These are phyloP conservation scores for Callorhinus ursinus DNA, from an alignment of 2,113 vertebrate species.

Conservation along the genomic window DNA sequence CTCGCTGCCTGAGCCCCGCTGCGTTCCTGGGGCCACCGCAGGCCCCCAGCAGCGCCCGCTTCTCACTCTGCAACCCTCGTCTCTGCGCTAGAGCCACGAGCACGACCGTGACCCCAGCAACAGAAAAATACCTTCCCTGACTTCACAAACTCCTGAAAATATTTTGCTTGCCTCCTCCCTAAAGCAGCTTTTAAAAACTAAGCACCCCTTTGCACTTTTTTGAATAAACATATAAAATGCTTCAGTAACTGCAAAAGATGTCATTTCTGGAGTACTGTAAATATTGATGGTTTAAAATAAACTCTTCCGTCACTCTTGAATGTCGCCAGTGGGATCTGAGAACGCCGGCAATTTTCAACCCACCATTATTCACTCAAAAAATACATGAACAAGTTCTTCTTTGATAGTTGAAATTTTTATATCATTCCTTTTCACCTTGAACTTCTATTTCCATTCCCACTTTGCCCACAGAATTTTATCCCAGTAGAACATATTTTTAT, in stretches of 20 bases:
- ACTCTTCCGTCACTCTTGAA: background rate
- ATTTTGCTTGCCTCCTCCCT: background rate
- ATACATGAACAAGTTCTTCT: background rate
- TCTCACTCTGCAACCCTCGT: background rate
- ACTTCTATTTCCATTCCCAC: constrained; percentile 52
- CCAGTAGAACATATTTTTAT: constrained; percentile 34
- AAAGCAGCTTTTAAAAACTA: background rate
- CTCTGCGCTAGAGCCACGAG: background rate
- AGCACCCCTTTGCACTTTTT: background rate
- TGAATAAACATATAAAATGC: constrained; percentile 25
- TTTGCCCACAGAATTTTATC: constrained; percentile 39
- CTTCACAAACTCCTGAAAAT: background rate
- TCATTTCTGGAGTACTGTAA: constrained; percentile 51
- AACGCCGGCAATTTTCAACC: background rate
- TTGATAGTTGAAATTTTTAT: constrained; percentile 21
- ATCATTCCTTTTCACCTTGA: constrained; percentile 6
- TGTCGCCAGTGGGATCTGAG: background rate
- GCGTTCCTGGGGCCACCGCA: background rate
- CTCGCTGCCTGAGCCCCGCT: too few species aligned
- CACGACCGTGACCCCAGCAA: background rate
- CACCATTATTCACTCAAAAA: constrained; percentile 35
- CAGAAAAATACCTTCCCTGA: background rate
- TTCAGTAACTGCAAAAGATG: background rate
- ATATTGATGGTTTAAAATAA: constrained; percentile 56
- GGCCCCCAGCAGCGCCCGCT: too few species aligned